phyloP scores from a whole-genome alignment of 2,797 vertebrate genomes.

The Craterocephalus amniculus region DNA sequence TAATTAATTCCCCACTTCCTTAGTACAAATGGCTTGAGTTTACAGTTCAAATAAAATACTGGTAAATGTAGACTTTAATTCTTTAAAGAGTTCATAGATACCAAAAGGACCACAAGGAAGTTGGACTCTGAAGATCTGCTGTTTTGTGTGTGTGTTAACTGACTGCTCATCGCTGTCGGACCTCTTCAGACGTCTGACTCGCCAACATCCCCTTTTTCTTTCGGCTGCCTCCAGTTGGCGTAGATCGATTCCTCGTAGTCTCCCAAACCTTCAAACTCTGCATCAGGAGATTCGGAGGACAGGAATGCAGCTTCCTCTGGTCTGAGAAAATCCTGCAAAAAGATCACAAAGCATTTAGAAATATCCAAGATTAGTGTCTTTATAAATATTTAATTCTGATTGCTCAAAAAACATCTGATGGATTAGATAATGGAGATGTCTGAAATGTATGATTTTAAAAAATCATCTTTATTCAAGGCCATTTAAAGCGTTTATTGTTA shows the following conservation, averaged over 20 bases:
- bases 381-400: too few relatives aligned
- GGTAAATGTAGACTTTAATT: background rate
- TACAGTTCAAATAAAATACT: background rate
- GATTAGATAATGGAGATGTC: background rate
- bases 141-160: background rate
- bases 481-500: background rate
- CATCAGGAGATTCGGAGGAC: constrained; percentile 70
- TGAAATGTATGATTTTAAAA: background rate
- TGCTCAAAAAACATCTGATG: background rate
- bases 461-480: background rate
- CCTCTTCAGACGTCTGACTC: constrained; percentile 22
- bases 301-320: constrained; percentile 36
- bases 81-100: background rate
- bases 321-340: constrained; percentile 56
- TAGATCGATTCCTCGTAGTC: constrained; percentile 90
- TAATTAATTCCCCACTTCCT: background rate
- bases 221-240: constrained; percentile 82
- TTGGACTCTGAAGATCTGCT: background rate
- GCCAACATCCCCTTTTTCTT: constrained; percentile 67
- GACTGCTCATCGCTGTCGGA: background rate
- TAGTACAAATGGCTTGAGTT: background rate
- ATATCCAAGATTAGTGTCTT: background rate
- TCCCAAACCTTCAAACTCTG: constrained; percentile 87
- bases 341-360: background rate
- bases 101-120: background rate